A percentile compares a stretch with the other conserved stretches of the same genome.
These are phyloP conservation scores for Agrotis ipsilon DNA, from an alignment of 2,888 invertebrate genomes.

Conservation along the genomic window DNA sequence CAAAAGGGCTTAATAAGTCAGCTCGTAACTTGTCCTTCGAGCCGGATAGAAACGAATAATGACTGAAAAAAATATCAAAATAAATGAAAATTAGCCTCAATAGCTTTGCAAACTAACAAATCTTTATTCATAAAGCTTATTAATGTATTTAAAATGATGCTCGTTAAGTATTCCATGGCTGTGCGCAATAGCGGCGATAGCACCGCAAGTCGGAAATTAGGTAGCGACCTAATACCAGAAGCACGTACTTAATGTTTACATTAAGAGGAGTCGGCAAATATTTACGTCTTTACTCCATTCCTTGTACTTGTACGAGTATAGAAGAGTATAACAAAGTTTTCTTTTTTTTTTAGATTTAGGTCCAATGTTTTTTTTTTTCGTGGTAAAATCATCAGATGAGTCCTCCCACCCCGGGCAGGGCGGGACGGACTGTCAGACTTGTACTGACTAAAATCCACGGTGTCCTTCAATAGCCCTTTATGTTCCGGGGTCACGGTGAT, in stretches of 20 bases:
- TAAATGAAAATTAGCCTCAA: neutral
- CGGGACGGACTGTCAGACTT: too few relatives aligned
- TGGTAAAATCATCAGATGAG: too few relatives aligned
- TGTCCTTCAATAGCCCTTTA: too few relatives aligned
- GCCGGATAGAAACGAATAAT: too few relatives aligned
- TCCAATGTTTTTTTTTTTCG: too few relatives aligned
- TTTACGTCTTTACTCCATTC: conserved; percentile 27
- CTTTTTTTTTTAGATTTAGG: too few relatives aligned
- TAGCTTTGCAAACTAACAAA: conserved; percentile 9
- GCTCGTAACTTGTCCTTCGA: too few relatives aligned
- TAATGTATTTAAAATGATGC: conserved; percentile 42
- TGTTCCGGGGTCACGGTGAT: too few relatives aligned
- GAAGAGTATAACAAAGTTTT: neutral
- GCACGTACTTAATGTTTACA: conserved; percentile 55
- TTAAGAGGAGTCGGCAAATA: conserved; percentile 45
- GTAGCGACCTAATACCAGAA: conserved; percentile 30
- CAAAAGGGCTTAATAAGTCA: too few relatives aligned
- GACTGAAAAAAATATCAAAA: too few relatives aligned
- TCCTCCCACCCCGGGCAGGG: too few relatives aligned
- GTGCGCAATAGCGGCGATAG: conserved; percentile 15
- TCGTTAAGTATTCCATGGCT: conserved; percentile 50
- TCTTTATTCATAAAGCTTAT: conserved; percentile 6
- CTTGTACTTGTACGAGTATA: neutral
- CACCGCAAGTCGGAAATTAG: conserved; percentile 53
- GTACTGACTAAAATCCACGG: too few relatives aligned